Evolutionary conservation across 2,888 invertebrate species (phyloP).

Genomic region (Agapostemon virescens): DNA sequence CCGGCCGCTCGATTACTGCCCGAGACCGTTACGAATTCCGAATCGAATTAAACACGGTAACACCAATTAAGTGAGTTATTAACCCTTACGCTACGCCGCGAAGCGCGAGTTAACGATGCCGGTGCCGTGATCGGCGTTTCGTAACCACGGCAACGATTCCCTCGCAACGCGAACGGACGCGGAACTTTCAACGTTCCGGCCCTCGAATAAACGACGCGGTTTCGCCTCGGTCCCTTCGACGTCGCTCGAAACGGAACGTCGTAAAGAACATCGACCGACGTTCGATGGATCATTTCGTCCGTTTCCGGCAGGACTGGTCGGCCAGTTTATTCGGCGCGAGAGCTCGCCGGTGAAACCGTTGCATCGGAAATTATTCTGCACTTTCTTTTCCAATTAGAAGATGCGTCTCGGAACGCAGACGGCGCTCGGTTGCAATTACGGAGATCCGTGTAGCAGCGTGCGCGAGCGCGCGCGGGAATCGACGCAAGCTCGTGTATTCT

Average conservation of each 20-base stretch:
- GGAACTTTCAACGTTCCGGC: neutral
- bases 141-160: neutral
- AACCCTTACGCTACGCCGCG: neutral
- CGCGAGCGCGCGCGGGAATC: slow-evolving; percentile 1
- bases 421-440: slow-evolving; percentile 42
- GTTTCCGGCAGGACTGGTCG: neutral
- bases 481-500: slow-evolving; percentile 38
- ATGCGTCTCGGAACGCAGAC: slow-evolving; percentile 40
- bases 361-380: slow-evolving; percentile 29
- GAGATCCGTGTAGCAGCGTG: slow-evolving; percentile 20
- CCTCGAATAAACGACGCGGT: neutral
- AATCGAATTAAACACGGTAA: slow-evolving; percentile 3
- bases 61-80: slow-evolving; percentile 10
- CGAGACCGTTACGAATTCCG: slow-evolving; percentile 18
- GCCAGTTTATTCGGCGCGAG: neutral
- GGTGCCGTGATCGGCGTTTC: neutral
- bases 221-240: neutral
- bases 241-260: no score
- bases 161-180: neutral
- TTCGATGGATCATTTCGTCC: neutral
- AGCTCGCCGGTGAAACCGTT: neutral
- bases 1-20: slow-evolving; percentile 16
- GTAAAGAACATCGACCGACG: neutral
- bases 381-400: slow-evolving; percentile 54
- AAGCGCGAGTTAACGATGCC: slow-evolving; percentile 8